Base-by-base conservation (phyloP, 2,888 invertebrate species). In the Blomia tropicalis region DNA sequence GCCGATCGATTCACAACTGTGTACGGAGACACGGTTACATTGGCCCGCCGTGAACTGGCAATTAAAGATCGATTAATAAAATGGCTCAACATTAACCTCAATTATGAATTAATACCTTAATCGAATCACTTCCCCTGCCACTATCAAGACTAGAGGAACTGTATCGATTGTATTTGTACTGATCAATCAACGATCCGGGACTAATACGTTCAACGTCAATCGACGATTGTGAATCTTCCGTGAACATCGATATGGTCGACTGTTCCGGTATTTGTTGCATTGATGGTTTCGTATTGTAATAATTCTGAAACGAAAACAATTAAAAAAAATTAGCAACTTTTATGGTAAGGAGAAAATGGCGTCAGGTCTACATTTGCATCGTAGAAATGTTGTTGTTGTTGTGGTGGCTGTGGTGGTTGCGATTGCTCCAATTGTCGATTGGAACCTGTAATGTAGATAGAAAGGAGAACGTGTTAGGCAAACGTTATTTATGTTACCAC, bases 61-160 rank as follows among this genome's bases (percentile, higher is more conserved):
- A 43, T 7, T 36, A 36, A 7, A 56, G 11, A 44, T 4, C 3
- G 32, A 11, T 58, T 47, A 41, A 19, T 27, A 23, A 23, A 7
- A 54, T 30, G 23, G 56, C 29, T 30, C 4, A 27, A n/a, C 4
- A 29, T 25, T 5, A 43, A 19, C 23, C 11, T 22, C 14, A 61
- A 27, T 11, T 25, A 25, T 32, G n/a, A 36, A 36, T 58, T 58
- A 53, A 58, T 62, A 68, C 69, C 66, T 67, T 69, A 41, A 67
- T 66, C 58, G 84, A 69, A 19, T 68, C 84, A 14, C 89, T 89
- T 31, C 90, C 90, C 66, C 90, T 79, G n/a, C 91, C 91, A 69
- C 87, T 87, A 77, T 91, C 91, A 70, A 91, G 76, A 64, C 71
- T 71, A 25, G 89, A 87, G 1, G 89, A 89, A 66, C 88, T 88